Percentiles rank a stretch among this genome's conserved stretches.
Conservation (phyloP, 2,797 vertebrate genomes). For the Gymnothorax javanicus region DNA sequence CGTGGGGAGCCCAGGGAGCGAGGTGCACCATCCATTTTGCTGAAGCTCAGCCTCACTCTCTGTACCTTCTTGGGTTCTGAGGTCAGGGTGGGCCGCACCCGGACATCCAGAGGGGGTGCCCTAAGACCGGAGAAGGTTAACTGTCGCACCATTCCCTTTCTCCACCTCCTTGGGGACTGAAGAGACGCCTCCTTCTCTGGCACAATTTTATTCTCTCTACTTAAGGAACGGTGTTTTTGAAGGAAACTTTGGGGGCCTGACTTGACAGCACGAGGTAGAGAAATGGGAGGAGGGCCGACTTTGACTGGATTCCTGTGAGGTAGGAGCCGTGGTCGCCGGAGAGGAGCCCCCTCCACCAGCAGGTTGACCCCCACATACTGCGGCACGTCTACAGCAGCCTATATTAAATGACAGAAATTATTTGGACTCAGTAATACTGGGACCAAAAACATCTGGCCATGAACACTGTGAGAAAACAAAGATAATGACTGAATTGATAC, state of each 20-base stretch:
- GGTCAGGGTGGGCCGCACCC: not conserved
- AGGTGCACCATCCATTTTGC: constrained; percentile 33
- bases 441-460: not conserved
- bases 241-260: constrained; percentile 2
- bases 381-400: constrained; percentile 79
- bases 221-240: constrained; percentile 7
- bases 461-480: not conserved
- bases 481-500: not conserved
- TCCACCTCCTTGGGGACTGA: constrained; percentile 34
- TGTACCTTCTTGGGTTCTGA: constrained; percentile 35
- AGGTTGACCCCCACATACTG: constrained; percentile 79
- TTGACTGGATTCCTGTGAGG: constrained; percentile 32
- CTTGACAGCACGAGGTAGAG: constrained; percentile 6
- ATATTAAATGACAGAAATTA: constrained; percentile 12
- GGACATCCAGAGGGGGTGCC: not conserved
- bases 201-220: constrained; percentile 45
- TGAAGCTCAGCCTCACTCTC: constrained; percentile 23
- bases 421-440: not conserved
- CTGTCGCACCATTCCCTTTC: constrained; percentile 27
- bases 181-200: constrained; percentile 10
- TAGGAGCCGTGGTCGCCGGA: constrained; percentile 62
- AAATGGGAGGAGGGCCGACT: not conserved
- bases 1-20: constrained; percentile 34
- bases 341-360: constrained; percentile 77
- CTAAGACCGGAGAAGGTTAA: constrained; percentile 29